Evolutionary conservation across 2,113 vertebrate genomes (phyloP).

Genomic region (Antechinus stuartii): DNA sequence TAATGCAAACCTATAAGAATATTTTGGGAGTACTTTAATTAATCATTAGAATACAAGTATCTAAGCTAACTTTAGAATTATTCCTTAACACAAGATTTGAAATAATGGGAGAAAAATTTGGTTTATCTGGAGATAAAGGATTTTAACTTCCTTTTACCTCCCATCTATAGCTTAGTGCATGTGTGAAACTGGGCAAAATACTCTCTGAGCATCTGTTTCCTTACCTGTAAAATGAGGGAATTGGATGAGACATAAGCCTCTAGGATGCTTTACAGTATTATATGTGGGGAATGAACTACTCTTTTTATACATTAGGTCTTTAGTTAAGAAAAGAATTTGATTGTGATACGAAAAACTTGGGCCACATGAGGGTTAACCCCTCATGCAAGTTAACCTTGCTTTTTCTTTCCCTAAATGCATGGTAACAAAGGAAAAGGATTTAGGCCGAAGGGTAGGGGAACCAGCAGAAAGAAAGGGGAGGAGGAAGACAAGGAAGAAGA

Average conservation of each 20-base stretch:
- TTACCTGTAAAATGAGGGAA: not conserved
- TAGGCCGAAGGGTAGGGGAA: not conserved
- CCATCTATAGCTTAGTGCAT: not conserved
- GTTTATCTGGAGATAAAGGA: not conserved
- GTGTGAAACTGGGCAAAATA: not conserved
- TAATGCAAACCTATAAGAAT: not conserved
- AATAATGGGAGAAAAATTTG: not conserved
- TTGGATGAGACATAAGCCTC: not conserved
- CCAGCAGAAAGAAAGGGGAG: not conserved
- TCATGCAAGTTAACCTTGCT: too few species aligned
- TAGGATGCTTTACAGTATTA: not conserved
- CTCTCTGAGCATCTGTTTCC: not conserved
- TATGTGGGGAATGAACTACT: not conserved
- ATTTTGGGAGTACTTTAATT: not conserved
- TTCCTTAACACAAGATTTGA: not conserved
- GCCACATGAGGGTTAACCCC: too few species aligned
- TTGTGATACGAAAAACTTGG: not conserved
- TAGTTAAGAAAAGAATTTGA: not conserved
- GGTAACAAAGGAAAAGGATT: not conserved
- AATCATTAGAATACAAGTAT: not conserved
- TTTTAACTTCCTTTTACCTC: not conserved
- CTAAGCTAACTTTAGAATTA: not conserved
- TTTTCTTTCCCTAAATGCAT: not conserved
- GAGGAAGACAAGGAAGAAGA: not conserved
- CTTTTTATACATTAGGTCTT: not conserved